Conservation (phyloP, 1,140 invertebrate genomes). For the Bombus soroeensis region DNA sequence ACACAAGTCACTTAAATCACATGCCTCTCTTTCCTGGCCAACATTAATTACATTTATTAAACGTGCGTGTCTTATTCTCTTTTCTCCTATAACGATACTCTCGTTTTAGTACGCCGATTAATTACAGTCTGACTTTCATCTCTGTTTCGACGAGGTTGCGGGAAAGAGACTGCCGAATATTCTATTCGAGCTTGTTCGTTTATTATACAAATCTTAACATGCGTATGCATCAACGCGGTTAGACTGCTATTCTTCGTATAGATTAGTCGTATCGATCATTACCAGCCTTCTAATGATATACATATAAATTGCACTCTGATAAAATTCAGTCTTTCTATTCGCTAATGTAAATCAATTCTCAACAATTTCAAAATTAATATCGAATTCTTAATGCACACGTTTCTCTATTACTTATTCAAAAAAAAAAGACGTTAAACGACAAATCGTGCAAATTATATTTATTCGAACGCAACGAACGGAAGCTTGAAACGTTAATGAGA, state of each 20-base stretch:
- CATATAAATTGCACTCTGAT: constrained; percentile 1
- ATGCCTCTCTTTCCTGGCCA: constrained; percentile 16
- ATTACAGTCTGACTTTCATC: constrained; percentile 78
- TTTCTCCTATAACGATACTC: constrained; percentile 27
- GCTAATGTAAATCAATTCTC: background rate
- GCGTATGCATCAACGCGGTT: background rate
- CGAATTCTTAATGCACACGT: background rate
- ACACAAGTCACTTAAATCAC: constrained; percentile 59
- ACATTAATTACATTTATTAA: constrained; percentile 52
- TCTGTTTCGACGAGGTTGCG: constrained; percentile 79
- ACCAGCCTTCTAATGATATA: constrained; percentile 14
- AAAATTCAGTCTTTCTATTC: constrained; percentile 38
- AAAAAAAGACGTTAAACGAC: no score
- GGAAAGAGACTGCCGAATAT: constrained; percentile 31
- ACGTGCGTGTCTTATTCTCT: constrained; percentile 3
- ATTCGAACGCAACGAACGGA: background rate
- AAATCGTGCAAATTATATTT: background rate
- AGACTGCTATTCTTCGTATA: background rate
- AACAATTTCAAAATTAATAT: background rate
- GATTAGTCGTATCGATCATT: constrained; percentile 28
- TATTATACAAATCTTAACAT: constrained; percentile 56
- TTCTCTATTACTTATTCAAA: no score
- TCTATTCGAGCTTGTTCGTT: constrained; percentile 37
- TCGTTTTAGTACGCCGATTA: constrained; percentile 57
- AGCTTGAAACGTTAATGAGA: background rate